These are phyloP conservation scores for Caenorhabditis latens DNA, from an alignment of 1,140 invertebrate genomes.

Conservation along the genomic window DNA sequence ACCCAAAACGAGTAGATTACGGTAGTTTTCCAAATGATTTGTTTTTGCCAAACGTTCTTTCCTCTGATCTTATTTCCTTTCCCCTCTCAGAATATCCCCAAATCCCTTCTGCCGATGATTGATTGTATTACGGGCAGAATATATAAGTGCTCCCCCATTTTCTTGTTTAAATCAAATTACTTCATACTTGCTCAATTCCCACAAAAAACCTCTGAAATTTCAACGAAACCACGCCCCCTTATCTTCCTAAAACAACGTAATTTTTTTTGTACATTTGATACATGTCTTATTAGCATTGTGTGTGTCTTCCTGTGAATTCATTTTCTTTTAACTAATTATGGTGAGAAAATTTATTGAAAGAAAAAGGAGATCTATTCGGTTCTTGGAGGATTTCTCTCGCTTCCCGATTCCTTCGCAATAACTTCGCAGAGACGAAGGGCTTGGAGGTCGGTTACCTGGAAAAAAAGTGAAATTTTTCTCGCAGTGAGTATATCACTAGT, in stretches of 20 bases:
- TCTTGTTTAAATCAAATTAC: neutral
- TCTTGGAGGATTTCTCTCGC: too few relatives aligned
- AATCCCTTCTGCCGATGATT: conserved; percentile 4
- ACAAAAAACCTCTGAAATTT: neutral
- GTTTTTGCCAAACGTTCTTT: neutral
- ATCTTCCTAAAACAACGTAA: neutral
- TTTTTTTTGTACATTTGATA: neutral
- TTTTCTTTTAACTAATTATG: too few relatives aligned
- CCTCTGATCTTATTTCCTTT: neutral
- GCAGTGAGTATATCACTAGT: too few relatives aligned
- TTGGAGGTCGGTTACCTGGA: too few relatives aligned
- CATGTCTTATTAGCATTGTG: neutral
- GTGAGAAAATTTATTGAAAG: too few relatives aligned
- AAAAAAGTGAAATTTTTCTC: too few relatives aligned
- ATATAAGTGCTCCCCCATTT: neutral
- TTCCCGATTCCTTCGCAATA: too few relatives aligned
- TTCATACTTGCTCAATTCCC: neutral
- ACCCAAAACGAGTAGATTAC: conserved; percentile 36
- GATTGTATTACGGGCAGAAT: neutral
- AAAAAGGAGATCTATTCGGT: too few relatives aligned
- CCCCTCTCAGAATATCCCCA: neutral
- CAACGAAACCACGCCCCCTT: neutral
- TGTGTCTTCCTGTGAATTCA: too few relatives aligned
- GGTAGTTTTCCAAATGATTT: neutral
- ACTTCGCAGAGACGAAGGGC: too few relatives aligned